Conservation (phyloP, 2,113 vertebrate genomes). For the Bos taurus region DNA sequence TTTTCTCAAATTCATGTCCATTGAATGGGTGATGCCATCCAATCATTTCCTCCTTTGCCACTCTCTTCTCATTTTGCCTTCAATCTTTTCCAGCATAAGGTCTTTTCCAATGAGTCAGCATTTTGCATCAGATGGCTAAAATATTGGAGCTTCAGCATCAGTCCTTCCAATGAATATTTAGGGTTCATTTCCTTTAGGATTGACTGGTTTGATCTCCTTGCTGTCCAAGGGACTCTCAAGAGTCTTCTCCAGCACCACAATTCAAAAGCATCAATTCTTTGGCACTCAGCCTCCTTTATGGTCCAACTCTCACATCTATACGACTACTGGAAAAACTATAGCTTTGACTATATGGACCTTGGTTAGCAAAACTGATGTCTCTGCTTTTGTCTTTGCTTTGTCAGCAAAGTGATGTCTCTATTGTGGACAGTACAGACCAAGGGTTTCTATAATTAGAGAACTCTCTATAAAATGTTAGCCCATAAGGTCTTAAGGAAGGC, state of each 20-base stretch:
- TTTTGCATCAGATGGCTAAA: neutral
- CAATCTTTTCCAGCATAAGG: neutral
- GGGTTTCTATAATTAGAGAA: neutral
- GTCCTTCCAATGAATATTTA: neutral
- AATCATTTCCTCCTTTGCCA: neutral
- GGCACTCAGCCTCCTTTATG: neutral
- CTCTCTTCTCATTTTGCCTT: neutral
- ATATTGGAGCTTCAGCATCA: neutral
- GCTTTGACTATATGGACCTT: neutral
- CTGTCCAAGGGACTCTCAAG: neutral
- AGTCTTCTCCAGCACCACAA: neutral
- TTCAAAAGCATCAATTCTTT: neutral
- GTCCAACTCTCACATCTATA: neutral
- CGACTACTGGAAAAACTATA: neutral
- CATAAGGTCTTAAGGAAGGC: constrained; percentile 87
- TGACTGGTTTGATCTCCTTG: neutral
- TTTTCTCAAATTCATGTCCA: neutral
- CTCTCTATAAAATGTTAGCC: neutral
- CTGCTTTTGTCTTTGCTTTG: neutral
- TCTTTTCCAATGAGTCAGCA: neutral
- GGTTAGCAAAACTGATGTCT: neutral
- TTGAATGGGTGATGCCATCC: neutral
- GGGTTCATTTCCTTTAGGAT: neutral
- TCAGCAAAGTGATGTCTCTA: neutral
- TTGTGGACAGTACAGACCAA: neutral